Evolutionary conservation across 2,797 vertebrate species (phyloP).

Genomic region (Aselliscus stoliczkanus): DNA sequence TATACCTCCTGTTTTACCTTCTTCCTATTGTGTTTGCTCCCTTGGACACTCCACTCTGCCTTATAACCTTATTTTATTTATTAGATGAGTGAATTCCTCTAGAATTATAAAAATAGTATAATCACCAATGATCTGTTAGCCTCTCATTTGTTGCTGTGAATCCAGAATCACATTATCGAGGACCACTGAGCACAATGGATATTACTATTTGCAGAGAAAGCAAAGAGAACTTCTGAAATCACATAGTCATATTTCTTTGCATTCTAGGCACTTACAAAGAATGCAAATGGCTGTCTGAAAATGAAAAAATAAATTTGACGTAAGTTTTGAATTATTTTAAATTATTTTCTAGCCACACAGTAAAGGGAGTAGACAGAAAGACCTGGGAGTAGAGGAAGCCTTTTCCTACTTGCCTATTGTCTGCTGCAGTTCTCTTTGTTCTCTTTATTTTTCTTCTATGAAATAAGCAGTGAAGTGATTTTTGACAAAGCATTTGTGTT

Average conservation of each 20-base stretch:
- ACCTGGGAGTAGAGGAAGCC: not conserved
- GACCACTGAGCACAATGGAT: constrained; percentile 27
- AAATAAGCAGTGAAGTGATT: constrained; percentile 14
- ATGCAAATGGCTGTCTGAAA: constrained; percentile 37
- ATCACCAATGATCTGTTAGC: constrained; percentile 19
- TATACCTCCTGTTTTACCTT: not conserved
- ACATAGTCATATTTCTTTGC: constrained; percentile 1
- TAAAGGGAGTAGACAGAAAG: not conserved
- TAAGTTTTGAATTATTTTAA: constrained; percentile 30
- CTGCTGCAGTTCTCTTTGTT: not conserved
- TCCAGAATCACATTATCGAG: constrained; percentile 37
- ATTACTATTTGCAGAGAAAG: constrained; percentile 42
- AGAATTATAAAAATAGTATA: constrained; percentile 55
- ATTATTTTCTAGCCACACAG: not conserved
- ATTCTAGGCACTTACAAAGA: not conserved
- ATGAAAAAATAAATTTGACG: constrained; percentile 12
- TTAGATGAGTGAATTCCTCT: constrained; percentile 51
- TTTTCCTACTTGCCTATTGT: constrained; percentile 5
- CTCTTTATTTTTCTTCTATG: not conserved
- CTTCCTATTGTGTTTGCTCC: not conserved
- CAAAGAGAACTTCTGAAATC: constrained; percentile 44
- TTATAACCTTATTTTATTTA: constrained; percentile 61
- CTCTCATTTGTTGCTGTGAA: constrained; percentile 52
- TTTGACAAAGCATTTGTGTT: not conserved
- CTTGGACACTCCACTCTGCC: not conserved